Base-by-base conservation (phyloP, 2,888 invertebrate species). In the Synergus japonicus region DNA sequence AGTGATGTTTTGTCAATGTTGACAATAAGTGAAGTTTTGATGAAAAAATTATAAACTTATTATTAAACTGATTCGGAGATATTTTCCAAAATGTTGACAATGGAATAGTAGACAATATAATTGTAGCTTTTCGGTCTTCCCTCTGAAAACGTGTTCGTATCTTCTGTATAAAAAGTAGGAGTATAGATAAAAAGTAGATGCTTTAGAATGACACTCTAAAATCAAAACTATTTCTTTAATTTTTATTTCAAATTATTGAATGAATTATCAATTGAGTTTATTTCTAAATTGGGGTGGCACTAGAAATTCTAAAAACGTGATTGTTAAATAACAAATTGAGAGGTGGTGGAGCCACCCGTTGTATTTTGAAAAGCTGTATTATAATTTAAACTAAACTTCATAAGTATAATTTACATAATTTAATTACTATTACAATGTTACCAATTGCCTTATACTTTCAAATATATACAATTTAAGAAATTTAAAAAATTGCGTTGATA, bases 141-240 rank as follows among this genome's bases (percentile, higher is more conserved):
- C 65, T 66, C 65, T 66, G 65, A 66, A 66, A 66, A 66, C 65
- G 18, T 18, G n/a, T 66, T 60, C 60, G 60, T 60, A 60, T 22
- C 18, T 22, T 43, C 65, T 66, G 65, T 43, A 41, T 41, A 43
- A 66, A 65, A 66, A 66, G 37, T 66, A 66, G 65, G 60, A 60
- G 12, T 7, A n/a, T 66, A 41, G n/a, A 41, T 2, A 66, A 66
- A 66, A 66, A n/a, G 18, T 41, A 66, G 37, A n/a, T n/a, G 41
- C 37, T 29, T 29, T 10, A 66, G n/a, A 41, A 66, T 37, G 12
- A 9, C n/a, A 41, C 10, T n/a, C 9, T 41, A 41, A 66, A 18
- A 58, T 41, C 64, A 65, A 65, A 43, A 66, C 7, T n/a, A 41
- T 41, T 41, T 7, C 1, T 60, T 2, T 22, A 22, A 22, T 60